A percentile compares a stretch with the other conserved stretches of the same genome.
phyloP scores from a whole-genome alignment of 1,140 invertebrate genomes.

The Hesperophylax magnus region DNA sequence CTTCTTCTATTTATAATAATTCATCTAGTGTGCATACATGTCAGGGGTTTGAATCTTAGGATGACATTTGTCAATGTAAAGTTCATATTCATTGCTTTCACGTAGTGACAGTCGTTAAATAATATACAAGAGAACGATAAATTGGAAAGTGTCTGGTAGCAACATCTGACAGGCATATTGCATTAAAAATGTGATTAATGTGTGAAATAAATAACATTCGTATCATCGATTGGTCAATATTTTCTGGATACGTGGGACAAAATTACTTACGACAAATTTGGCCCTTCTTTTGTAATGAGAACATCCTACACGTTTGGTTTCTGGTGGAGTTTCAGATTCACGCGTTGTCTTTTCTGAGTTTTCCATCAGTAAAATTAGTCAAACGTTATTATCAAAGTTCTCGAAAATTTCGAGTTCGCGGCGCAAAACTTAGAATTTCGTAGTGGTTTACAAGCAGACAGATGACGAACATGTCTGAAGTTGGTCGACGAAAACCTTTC shows the following conservation, averaged over 20 bases:
- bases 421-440: conserved; percentile 35
- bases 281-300: conserved; percentile 85
- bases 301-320: conserved; percentile 75
- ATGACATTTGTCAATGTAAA: conserved; percentile 38
- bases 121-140: not conserved
- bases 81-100: conserved; percentile 29
- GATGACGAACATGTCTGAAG: conserved; percentile 39
- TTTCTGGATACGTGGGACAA: conserved; percentile 39
- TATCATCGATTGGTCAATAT: conserved; percentile 39
- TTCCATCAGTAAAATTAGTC: conserved; percentile 43
- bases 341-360: not conserved
- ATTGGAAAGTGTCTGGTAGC: not conserved
- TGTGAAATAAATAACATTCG: conserved; percentile 16
- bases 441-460: conserved; percentile 20
- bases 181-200: not conserved
- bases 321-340: conserved; percentile 17
- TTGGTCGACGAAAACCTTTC: conserved; percentile 13
- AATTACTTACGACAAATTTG: conserved; percentile 82
- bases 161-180: not conserved
- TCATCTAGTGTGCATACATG: conserved; percentile 5
- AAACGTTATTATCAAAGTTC: conserved; percentile 22
- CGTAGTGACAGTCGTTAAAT: not conserved
- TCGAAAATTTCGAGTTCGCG: conserved; percentile 26
- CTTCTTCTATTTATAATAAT: conserved; percentile 24
- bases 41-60: conserved; percentile 15